Evolutionary conservation across 2,888 invertebrate species (phyloP), one percentile per base, ranked within the genome.

Genomic region (Frankliniella intonsa): DNA sequence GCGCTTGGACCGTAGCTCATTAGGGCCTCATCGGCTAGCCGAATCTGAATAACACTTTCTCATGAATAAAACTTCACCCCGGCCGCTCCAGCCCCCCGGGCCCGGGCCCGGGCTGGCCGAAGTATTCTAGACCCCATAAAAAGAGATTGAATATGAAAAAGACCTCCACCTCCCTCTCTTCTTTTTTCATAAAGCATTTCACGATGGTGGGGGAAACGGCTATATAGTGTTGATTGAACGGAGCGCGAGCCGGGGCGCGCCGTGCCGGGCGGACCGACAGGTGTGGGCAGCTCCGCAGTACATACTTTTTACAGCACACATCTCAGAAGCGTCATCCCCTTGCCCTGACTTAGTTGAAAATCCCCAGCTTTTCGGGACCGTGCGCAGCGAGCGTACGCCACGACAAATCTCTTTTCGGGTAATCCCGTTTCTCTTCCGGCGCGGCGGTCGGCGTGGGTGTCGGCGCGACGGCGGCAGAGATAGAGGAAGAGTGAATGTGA

Each of bases 1-100:
- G 11, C 55, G 55, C 55, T 55, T 12, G 69, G 69, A 11, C 22
- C 69, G 69, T 69, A 69, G 69, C 69, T 76, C 69, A 76, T 76
- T 76, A 76, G 69, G 69, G 25, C 69, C 69, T 76, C 69, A 76
- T 76, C 69, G 69, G 69, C 38, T 38, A 38, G 38, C 22, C 69
- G 69, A 76, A 76, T 76, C 69, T 76, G 69, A 76, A 76, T 76
- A 76, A 76, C 69, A 76, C 69, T 76, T 76, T 76, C 69, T 76
- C 69, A 76, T 76, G 69, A 76, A 76, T 76, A 76, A 76, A 76
- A 76, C 69, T 55, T 19, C 55, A 12, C 25, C 69, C 69, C 69
- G 69, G 69, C n/a, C n/a, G 62, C 62, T n/a, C n/a, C 62, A 62
- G 10, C 25, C 69, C 69, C 25, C 22, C 62, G 62, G 11, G 69